Base-by-base conservation (phyloP, 2,797 vertebrate species). In the Hemitrygon akajei region DNA sequence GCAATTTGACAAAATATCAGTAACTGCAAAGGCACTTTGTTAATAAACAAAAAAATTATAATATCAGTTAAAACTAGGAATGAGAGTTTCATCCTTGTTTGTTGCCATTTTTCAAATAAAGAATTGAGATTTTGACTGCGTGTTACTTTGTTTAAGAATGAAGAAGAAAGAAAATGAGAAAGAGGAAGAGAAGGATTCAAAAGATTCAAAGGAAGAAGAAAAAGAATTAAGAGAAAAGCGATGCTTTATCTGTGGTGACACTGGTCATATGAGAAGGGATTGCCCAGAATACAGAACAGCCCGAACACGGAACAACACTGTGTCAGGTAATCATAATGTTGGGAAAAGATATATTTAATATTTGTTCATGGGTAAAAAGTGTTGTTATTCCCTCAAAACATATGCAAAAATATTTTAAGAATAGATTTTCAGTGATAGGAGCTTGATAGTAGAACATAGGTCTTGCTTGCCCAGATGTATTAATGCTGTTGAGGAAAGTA, bases 171-270 rank as follows among this genome's bases (percentile, higher is more conserved):
- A 97, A 95, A 99, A 98, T 94, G 99, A 99, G 95, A 98, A 97
- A 80, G 99, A 99, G 94, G 98, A 98, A 91, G 98, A 98, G 86
- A 98, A 98, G 94, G 98, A 98, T 94, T 93, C 96, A 34, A 98
- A 98, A 94, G 98, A 98, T 94, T 93, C 96, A 34, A 98, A 98
- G 94, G 98, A 99, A 94, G 98, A 99, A 5, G 99, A 99, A 30
- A 97, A 98, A 40, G 98, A 99, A 95, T 97, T 97, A 18, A 97
- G 98, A 96, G 98, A 99, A 95, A 96, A 98, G 87, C 98, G 99
- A 0, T 99, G 99, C 95, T 99, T 99, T 95, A 99, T 98, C 96
- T 99, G 98, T 94, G 98, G 98, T 10, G 98, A 99, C 95, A 97
- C 97, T 93, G 98, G 99, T 47, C 99, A 99, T 4, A 98, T 99